A percentile compares a stretch with the other conserved stretches of the same genome.
phyloP scores from a whole-genome alignment of 2,888 invertebrate species.

The Xestia ashworthii region DNA sequence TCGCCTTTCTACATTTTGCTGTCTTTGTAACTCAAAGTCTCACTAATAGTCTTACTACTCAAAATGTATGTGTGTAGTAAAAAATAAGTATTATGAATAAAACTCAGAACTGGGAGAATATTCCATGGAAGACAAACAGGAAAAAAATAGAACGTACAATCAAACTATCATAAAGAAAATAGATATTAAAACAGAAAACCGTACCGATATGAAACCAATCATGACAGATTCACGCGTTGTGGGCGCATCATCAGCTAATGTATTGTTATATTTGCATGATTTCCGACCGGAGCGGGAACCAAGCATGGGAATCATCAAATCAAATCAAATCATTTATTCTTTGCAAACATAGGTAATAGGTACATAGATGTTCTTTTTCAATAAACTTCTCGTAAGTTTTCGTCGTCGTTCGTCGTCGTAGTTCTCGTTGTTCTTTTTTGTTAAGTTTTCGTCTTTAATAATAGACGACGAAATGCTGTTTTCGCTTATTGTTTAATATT shows the following conservation, averaged over 20 bases:
- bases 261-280: conserved; percentile 13
- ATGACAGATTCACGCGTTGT: background rate
- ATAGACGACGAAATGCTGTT: background rate
- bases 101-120: background rate
- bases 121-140: background rate
- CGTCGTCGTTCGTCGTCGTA: too few species aligned
- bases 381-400: too few species aligned
- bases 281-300: conserved; percentile 11
- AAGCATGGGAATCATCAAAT: conserved; percentile 11
- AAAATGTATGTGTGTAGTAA: too few species aligned
- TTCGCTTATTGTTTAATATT: conserved; percentile 3
- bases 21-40: too few species aligned
- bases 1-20: too few species aligned
- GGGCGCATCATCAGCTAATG: background rate
- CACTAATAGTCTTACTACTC: too few species aligned
- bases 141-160: background rate
- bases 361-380: too few species aligned
- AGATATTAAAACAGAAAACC: background rate
- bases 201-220: background rate
- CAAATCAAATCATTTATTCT: too few species aligned
- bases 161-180: background rate
- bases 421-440: too few species aligned
- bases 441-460: too few species aligned
- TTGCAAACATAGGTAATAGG: too few species aligned
- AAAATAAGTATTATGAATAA: too few species aligned